These are phyloP conservation scores for Pyrrhosoma nymphula DNA, from an alignment of 2,888 invertebrate species.

Conservation along the genomic window DNA sequence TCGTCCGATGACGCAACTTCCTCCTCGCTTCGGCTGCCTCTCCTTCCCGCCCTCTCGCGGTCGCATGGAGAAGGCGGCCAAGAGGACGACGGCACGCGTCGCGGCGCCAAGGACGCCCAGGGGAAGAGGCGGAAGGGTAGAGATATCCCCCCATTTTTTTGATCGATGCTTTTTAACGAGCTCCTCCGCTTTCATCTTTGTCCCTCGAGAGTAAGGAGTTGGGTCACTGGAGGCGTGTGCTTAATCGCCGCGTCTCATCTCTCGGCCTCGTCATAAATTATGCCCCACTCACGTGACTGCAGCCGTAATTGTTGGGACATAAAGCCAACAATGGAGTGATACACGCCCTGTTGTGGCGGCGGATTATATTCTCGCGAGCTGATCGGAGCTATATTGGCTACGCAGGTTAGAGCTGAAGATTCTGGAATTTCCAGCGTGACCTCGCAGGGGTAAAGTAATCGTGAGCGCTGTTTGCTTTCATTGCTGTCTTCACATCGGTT, in stretches of 20 bases:
- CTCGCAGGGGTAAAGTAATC: no score
- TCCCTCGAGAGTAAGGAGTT: background rate
- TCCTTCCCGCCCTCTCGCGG: background rate
- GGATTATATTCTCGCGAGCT: background rate
- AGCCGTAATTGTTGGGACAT: no score
- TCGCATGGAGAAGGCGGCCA: conserved; percentile 11
- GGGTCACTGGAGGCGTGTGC: background rate
- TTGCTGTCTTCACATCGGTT: no score
- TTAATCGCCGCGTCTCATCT: background rate
- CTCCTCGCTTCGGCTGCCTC: background rate
- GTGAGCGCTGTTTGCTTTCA: no score
- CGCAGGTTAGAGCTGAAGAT: no score
- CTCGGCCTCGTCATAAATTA: conserved; percentile 12
- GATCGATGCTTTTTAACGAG: background rate
- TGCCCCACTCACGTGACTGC: background rate
- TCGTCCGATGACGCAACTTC: no score
- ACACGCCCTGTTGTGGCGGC: background rate
- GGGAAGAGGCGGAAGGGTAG: no score
- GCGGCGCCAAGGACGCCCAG: background rate
- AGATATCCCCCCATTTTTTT: background rate
- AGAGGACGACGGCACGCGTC: no score
- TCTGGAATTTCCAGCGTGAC: no score
- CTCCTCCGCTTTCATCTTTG: background rate
- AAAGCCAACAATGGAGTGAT: background rate
- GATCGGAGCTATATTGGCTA: background rate